Conservation (phyloP, 2,113 vertebrate genomes). For the Engystomops pustulosus region DNA sequence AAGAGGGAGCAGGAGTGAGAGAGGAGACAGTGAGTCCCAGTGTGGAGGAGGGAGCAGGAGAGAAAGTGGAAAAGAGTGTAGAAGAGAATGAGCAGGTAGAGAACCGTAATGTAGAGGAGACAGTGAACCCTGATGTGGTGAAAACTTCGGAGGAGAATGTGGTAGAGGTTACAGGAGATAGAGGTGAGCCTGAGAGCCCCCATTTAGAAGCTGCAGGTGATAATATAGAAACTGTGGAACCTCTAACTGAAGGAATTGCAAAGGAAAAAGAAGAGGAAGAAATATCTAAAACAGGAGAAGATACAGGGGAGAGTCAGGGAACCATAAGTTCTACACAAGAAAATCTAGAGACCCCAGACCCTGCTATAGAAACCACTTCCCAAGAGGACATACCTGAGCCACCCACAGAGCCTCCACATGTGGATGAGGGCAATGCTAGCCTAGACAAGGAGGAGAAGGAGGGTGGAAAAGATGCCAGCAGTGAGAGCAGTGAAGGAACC, state of each 20-base stretch:
- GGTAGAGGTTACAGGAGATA: not conserved
- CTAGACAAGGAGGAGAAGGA: slow-evolving; percentile 1
- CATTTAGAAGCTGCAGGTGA: not conserved
- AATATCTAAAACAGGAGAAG: not conserved
- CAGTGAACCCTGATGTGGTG: not conserved
- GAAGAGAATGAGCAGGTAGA: too few species aligned
- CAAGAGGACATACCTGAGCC: not conserved
- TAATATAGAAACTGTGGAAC: not conserved
- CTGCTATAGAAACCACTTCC: not conserved
- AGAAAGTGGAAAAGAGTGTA: not conserved
- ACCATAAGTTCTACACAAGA: not conserved
- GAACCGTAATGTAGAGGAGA: too few species aligned
- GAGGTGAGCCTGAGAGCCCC: not conserved
- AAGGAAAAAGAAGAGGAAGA: not conserved
- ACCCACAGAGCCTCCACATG: not conserved
- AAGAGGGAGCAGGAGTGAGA: not conserved
- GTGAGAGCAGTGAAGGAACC: slow-evolving; percentile 42
- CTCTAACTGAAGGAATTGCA: not conserved
- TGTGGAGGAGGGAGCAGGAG: not conserved
- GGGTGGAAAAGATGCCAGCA: slow-evolving; percentile 10
- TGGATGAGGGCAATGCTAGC: slow-evolving; percentile 8
- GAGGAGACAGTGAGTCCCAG: slow-evolving; percentile 20
- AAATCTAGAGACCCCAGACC: not conserved
- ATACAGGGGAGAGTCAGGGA: not conserved
- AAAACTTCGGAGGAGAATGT: slow-evolving; percentile 14